Percentiles rank a stretch among this genome's conserved stretches.
Conservation (phyloP, 2,888 invertebrate genomes). For the Abrostola tripartita region DNA sequence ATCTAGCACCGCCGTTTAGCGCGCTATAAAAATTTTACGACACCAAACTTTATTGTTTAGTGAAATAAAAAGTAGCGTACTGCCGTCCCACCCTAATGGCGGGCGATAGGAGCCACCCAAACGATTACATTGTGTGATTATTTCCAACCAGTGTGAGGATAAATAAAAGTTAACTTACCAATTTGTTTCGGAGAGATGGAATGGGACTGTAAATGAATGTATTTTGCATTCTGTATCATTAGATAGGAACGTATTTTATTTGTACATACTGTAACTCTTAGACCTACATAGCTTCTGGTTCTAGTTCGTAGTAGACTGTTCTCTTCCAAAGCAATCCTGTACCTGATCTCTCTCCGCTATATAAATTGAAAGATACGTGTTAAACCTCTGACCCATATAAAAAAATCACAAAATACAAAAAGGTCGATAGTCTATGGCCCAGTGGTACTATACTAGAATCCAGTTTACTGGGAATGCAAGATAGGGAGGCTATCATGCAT, state of each 20-base stretch:
- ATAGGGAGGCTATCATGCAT: no score
- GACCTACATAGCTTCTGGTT: no score
- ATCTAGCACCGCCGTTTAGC: conserved; percentile 28
- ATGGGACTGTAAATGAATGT: no score
- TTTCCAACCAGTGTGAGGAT: neutral
- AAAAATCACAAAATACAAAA: neutral
- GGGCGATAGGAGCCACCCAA: neutral
- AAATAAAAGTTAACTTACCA: neutral
- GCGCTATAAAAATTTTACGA: conserved; percentile 46
- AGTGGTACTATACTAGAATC: neutral
- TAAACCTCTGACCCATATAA: neutral
- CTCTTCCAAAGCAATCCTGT: no score
- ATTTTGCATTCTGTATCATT: no score
- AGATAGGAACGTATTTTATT: no score
- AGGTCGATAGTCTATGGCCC: neutral
- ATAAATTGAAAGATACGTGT: no score
- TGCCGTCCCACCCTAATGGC: neutral
- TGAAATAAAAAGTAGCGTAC: conserved; percentile 48
- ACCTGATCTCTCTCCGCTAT: no score
- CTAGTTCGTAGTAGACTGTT: no score
- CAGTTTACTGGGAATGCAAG: no score
- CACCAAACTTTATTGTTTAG: conserved; percentile 48
- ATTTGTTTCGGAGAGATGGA: neutral
- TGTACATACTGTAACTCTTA: no score
- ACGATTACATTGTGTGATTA: conserved; percentile 14